These are phyloP conservation scores for Phrynosoma platyrhinos DNA, from an alignment of 2,113 vertebrate genomes.

Conservation along the genomic window DNA sequence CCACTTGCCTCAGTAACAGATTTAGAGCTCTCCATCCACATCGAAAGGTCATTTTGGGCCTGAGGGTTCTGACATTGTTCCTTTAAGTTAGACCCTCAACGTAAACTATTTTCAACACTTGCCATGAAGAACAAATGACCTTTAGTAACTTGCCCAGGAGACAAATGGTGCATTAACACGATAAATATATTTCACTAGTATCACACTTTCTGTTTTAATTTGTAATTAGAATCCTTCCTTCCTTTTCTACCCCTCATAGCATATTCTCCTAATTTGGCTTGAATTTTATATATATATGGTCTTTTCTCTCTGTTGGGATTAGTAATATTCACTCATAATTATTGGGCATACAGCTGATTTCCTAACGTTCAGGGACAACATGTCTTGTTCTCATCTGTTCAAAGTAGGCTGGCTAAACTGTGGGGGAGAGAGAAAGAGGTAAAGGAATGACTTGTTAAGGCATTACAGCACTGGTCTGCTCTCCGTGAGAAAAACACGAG, in stretches of 20 bases:
- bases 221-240: constrained; percentile 64
- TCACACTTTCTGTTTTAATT: constrained; percentile 67
- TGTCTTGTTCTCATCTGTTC: constrained; percentile 46
- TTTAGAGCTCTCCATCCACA: constrained; percentile 73
- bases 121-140: constrained; percentile 83
- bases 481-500: constrained; percentile 2
- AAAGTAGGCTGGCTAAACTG: constrained; percentile 16
- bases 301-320: constrained; percentile 26
- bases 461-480: constrained; percentile 10
- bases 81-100: constrained; percentile 82
- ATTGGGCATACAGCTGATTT: constrained; percentile 46
- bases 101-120: constrained; percentile 86
- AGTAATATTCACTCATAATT: constrained; percentile 57
- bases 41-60: constrained; percentile 80
- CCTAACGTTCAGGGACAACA: constrained; percentile 49
- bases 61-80: constrained; percentile 80
- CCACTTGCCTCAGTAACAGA: constrained; percentile 68
- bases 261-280: neutral
- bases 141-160: constrained; percentile 84
- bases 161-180: constrained; percentile 79
- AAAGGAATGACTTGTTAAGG: neutral
- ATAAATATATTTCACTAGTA: constrained; percentile 73
- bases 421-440: constrained; percentile 29
- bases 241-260: neutral
- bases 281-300: neutral